These are phyloP conservation scores for Casuarius casuarius DNA, from an alignment of 2,113 vertebrate species.

Conservation along the genomic window DNA sequence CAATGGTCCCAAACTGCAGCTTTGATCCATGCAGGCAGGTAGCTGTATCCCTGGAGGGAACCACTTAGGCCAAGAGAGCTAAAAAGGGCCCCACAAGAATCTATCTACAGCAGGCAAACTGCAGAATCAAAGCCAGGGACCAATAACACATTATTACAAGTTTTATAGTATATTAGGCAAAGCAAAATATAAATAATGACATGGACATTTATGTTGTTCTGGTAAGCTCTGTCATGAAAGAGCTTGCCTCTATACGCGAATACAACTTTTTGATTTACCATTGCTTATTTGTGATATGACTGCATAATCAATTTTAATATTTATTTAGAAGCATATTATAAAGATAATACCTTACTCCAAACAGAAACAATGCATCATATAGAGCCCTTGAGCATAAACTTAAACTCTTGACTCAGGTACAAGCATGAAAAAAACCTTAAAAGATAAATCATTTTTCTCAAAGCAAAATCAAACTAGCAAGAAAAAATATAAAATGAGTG, in stretches of 20 bases:
- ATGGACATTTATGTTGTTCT: neutral
- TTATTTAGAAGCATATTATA: neutral
- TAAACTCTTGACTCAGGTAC: neutral
- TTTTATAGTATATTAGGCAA: neutral
- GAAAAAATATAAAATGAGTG: neutral
- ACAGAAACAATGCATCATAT: neutral
- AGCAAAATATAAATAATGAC: neutral
- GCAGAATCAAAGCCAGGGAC: neutral
- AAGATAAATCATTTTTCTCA: neutral
- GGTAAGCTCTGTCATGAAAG: neutral
- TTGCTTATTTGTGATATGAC: neutral
- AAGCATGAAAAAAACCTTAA: neutral
- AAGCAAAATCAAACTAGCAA: slow-evolving; percentile 32
- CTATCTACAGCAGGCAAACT: neutral
- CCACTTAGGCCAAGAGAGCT: neutral
- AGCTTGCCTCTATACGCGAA: neutral
- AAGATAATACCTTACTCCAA: neutral
- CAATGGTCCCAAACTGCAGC: neutral
- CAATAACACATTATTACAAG: neutral
- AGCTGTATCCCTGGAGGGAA: neutral
- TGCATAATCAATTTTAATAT: neutral
- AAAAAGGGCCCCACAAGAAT: neutral
- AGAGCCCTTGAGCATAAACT: neutral
- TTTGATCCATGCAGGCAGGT: neutral
- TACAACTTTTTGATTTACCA: neutral